These are phyloP conservation scores for Varanus salvator DNA, from an alignment of 2,113 vertebrate genomes.

Conservation along the genomic window DNA sequence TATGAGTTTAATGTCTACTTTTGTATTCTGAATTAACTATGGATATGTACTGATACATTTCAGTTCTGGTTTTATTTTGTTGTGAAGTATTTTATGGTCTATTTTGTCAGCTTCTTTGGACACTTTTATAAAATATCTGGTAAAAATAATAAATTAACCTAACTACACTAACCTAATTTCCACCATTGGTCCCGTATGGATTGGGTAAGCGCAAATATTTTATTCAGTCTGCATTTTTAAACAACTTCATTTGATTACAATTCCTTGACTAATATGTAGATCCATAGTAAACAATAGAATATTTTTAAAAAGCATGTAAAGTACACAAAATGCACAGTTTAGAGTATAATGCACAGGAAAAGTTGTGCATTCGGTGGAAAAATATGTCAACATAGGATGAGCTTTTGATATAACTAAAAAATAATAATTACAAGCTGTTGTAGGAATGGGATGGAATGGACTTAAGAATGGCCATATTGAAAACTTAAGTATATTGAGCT, in stretches of 20 bases:
- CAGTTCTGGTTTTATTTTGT: neutral
- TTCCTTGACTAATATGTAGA: too few relatives aligned
- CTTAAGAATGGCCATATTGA: neutral
- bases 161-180: neutral
- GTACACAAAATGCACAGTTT: neutral
- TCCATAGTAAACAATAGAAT: too few relatives aligned
- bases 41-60: neutral
- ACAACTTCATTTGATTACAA: too few relatives aligned
- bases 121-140: neutral
- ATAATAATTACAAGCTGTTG: neutral
- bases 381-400: neutral
- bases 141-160: neutral
- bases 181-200: too few relatives aligned
- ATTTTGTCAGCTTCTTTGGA: neutral
- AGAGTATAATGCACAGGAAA: neutral
- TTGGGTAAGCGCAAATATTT: too few relatives aligned
- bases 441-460: neutral
- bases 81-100: neutral
- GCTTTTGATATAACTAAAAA: too few relatives aligned
- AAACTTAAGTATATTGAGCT: neutral
- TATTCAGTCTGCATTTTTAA: too few relatives aligned
- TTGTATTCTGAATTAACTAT: neutral
- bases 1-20: neutral
- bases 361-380: neutral
- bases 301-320: neutral